Evolutionary conservation across 2,797 vertebrate species (phyloP).

Genomic region (Apogon hyalosoma): DNA sequence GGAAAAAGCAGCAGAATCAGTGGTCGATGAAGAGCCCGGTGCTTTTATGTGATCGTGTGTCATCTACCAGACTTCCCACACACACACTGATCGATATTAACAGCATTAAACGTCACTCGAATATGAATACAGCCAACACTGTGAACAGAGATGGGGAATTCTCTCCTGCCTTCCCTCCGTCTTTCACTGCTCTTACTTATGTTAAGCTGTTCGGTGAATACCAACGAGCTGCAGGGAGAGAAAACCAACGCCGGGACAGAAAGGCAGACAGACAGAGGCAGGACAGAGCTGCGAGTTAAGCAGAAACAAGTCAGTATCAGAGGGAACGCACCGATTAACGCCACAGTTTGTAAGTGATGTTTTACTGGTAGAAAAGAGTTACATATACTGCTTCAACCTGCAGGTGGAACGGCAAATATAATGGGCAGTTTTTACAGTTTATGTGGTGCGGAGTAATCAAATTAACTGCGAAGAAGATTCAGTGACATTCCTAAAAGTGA

Average conservation of each 20-base stretch:
- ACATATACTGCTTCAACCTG: too few relatives aligned
- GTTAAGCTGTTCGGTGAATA: slow-evolving; percentile 18
- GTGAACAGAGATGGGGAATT: neutral
- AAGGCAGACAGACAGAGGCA: slow-evolving; percentile 15
- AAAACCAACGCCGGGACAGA: slow-evolving; percentile 14
- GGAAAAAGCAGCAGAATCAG: neutral
- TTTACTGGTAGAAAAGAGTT: too few relatives aligned
- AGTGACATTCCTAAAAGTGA: too few relatives aligned
- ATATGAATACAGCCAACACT: neutral
- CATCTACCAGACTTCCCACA: neutral
- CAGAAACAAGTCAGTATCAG: neutral
- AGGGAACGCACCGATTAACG: too few relatives aligned
- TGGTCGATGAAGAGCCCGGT: too few relatives aligned
- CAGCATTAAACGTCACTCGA: neutral
- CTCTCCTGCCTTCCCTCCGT: neutral
- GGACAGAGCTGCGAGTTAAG: slow-evolving; percentile 9
- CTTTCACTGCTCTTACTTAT: neutral
- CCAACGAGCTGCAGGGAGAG: slow-evolving; percentile 26
- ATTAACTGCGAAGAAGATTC: too few relatives aligned
- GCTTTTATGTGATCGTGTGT: slow-evolving; percentile 13
- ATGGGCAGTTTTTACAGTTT: too few relatives aligned
- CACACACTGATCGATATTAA: slow-evolving; percentile 21
- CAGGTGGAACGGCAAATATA: too few relatives aligned
- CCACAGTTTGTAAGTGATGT: too few relatives aligned
- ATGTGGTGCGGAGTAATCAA: too few relatives aligned